Base-by-base conservation (phyloP, 2,888 invertebrate genomes). In the Heliconius charithonia region DNA sequence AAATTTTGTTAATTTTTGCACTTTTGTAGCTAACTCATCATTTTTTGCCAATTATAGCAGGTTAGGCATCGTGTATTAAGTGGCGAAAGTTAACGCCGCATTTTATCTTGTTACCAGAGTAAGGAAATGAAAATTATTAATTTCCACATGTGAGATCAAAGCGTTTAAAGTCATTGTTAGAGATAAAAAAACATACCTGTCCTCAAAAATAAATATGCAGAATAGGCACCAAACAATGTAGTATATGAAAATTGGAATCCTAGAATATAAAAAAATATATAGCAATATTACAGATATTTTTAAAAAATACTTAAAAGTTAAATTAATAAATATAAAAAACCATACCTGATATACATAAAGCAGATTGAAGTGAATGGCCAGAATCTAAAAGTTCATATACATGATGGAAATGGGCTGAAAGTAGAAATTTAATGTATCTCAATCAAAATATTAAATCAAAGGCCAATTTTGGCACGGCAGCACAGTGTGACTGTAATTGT, bases 211-310 rank as follows among this genome's bases (percentile, higher is more conserved):
- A 99, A 92, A 89, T 97, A 98, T n/a, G 99, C 97, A 10, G 99
- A 98, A 91, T 99, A 99, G 72, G 97, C 97, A 79, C 99, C 99
- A 94, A 99, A 99, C 73, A 99, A 90, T 76, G 98, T 98, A 3
- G 99, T 99, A 88, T 98, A 99, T 0, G 96, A 95, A 88, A 98
- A 97, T 90, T 99, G 99, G 89, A 99, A 98, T 90, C 96, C 97
- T 97, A 91, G 82, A 93, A 92, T 79, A n/a, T 29, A 66, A 32
- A 75, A 29, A n/a, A 45, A 65, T 1, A 51, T 3, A 56, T 13
- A 13, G 41, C 16, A 7, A 22, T 7, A 45, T 41, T 74, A 22
- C 9, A 19, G 32, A 67, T 41, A 77, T 51, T 37, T 41, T 25
- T 1, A 13, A 56, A 19, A 76, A 19, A 45, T n/a, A 22, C 3